Percentiles rank a stretch among this genome's conserved stretches.
Evolutionary conservation across 2,888 invertebrate genomes (phyloP).

Genomic region (Saturnia japonica): DNA sequence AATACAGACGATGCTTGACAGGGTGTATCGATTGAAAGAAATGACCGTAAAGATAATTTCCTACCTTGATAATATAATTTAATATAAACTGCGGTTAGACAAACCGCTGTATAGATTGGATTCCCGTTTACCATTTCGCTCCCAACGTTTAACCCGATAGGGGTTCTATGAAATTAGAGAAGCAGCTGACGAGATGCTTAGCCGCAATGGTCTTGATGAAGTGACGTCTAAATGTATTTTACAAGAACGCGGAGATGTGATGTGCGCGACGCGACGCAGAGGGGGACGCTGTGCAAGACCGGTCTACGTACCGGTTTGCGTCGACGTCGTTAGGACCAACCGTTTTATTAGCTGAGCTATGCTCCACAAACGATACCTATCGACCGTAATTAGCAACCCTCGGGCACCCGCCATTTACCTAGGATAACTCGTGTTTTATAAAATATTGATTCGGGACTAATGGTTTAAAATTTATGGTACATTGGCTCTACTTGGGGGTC

Average conservation of each 20-base stretch:
- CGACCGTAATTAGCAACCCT: slow-evolving; percentile 50
- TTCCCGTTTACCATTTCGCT: slow-evolving; percentile 61
- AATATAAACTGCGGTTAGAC: slow-evolving; percentile 65
- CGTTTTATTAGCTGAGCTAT: slow-evolving; percentile 78
- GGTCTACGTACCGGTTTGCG: slow-evolving; percentile 77
- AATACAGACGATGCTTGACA: not conserved
- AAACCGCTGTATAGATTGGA: slow-evolving; percentile 55
- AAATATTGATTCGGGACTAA: not conserved
- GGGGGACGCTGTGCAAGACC: slow-evolving; percentile 53
- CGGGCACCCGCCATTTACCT: slow-evolving; percentile 39
- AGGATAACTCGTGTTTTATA: not conserved
- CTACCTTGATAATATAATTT: slow-evolving; percentile 30
- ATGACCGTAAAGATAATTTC: slow-evolving; percentile 25
- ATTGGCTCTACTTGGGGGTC: not conserved
- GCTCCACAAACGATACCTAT: slow-evolving; percentile 75
- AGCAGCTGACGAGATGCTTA: slow-evolving; percentile 65
- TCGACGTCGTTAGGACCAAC: slow-evolving; percentile 75
- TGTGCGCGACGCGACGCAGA: slow-evolving; percentile 51
- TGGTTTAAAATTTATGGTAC: not conserved
- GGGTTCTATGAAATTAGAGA: slow-evolving; percentile 70
- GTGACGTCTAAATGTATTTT: slow-evolving; percentile 75
- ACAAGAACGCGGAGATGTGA: slow-evolving; percentile 61
- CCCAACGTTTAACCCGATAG: slow-evolving; percentile 63
- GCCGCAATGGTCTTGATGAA: slow-evolving; percentile 70
- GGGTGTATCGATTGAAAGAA: slow-evolving; percentile 1